A percentile compares a stretch with the other conserved stretches of the same genome.
Conservation (phyloP, 1,140 invertebrate genomes). For the Heliconius hewitsoni region DNA sequence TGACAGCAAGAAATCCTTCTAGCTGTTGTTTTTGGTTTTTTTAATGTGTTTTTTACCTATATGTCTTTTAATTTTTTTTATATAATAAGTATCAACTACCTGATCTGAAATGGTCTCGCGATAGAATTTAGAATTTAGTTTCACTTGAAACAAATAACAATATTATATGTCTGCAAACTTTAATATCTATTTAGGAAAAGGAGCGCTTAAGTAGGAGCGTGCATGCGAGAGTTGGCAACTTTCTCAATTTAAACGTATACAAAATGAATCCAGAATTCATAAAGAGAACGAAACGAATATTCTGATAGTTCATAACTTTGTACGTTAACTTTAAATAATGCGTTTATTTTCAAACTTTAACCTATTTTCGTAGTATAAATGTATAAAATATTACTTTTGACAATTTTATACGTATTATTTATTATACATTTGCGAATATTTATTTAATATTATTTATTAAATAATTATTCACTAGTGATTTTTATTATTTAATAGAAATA, state of each 20-base stretch:
- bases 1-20: too few relatives aligned
- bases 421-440: too few relatives aligned
- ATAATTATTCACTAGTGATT: too few relatives aligned
- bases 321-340: constrained; percentile 20
- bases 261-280: constrained; percentile 3
- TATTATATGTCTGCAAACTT: constrained; percentile 1
- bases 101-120: not conserved
- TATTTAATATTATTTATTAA: too few relatives aligned
- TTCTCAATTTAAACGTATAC: constrained; percentile 35
- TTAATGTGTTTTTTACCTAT: too few relatives aligned
- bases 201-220: constrained; percentile 10
- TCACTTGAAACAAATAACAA: not conserved
- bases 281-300: constrained; percentile 1
- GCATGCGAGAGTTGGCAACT: constrained; percentile 32
- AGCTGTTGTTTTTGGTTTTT: too few relatives aligned
- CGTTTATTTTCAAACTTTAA: not conserved
- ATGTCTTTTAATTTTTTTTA: too few relatives aligned
- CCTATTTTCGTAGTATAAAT: not conserved
- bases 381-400: not conserved
- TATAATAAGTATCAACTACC: not conserved
- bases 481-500: too few relatives aligned
- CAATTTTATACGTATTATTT: too few relatives aligned
- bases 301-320: constrained; percentile 8
- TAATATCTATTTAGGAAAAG: not conserved
- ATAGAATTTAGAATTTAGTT: not conserved